Percentiles rank a stretch among this genome's conserved stretches.
phyloP scores from a whole-genome alignment of 35 echinoderm and acorn worm genomes.

The Amphiura filiformis region DNA sequence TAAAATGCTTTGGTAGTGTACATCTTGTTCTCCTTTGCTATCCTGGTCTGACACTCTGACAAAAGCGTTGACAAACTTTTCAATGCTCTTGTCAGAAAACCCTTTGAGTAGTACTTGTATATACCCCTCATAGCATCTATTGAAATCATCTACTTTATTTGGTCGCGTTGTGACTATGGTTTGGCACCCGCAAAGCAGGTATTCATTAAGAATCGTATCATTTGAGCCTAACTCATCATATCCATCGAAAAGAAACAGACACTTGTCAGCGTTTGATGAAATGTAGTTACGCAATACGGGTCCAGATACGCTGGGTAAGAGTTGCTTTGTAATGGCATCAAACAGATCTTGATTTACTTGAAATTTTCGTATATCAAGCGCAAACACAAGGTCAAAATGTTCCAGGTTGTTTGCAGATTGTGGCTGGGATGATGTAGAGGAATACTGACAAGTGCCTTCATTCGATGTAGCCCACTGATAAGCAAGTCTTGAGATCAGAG shows the following conservation, averaged over 20 bases:
- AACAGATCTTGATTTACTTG: not conserved
- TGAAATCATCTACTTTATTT: not conserved
- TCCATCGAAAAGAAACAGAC: not conserved
- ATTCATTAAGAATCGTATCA: not conserved
- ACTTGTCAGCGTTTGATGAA: not conserved
- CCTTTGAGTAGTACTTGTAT: not conserved
- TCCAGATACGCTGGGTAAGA: not conserved
- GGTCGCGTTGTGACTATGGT: not conserved
- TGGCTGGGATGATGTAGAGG: not conserved
- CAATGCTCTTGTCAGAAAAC: not conserved
- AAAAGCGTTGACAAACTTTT: not conserved
- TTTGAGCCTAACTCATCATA: not conserved
- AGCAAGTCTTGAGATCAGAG: not conserved
- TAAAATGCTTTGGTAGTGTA: not conserved
- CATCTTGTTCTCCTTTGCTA: not conserved
- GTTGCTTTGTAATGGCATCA: not conserved
- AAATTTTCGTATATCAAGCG: not conserved
- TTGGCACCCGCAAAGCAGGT: not conserved
- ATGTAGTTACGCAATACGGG: not conserved
- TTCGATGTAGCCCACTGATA: not conserved
- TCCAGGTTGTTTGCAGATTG: not conserved
- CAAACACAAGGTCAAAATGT: not conserved
- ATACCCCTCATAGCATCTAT: not conserved
- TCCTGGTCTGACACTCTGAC: not conserved
- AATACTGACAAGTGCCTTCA: not conserved